phyloP scores from a whole-genome alignment of 2,888 invertebrate species.

The Lamellibrachia satsuma region DNA sequence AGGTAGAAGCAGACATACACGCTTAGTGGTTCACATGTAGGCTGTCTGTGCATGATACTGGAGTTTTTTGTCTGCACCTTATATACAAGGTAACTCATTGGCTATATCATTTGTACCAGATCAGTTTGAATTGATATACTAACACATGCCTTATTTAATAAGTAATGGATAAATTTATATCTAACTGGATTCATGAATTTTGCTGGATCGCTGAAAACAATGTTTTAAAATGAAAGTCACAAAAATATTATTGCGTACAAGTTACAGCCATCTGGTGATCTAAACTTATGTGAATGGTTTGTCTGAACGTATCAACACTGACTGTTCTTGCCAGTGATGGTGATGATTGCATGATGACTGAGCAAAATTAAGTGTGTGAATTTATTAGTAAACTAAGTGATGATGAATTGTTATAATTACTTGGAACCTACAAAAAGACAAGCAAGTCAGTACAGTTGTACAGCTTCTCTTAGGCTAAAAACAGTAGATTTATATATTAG shows the following conservation, averaged over 20 bases:
- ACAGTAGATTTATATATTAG: no score
- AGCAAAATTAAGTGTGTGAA: no score
- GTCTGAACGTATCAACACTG: no score
- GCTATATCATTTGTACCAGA: background rate
- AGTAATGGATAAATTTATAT: background rate
- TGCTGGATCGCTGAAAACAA: background rate
- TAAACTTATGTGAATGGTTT: background rate
- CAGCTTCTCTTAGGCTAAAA: no score
- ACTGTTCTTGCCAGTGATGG: background rate
- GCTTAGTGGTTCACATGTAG: background rate
- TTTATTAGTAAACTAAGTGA: no score
- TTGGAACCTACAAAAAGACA: background rate
- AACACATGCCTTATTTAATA: background rate
- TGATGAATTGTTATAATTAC: no score
- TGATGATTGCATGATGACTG: background rate
- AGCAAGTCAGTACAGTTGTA: background rate
- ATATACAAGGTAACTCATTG: background rate
- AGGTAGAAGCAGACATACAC: background rate
- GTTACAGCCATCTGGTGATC: background rate
- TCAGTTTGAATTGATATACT: background rate
- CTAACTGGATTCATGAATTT: background rate
- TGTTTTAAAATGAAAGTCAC: background rate
- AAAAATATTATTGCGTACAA: no score
- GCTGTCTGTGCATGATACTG: background rate
- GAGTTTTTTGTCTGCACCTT: background rate